Conservation (phyloP, 2,888 invertebrate genomes). For the Heliconius hortense region DNA sequence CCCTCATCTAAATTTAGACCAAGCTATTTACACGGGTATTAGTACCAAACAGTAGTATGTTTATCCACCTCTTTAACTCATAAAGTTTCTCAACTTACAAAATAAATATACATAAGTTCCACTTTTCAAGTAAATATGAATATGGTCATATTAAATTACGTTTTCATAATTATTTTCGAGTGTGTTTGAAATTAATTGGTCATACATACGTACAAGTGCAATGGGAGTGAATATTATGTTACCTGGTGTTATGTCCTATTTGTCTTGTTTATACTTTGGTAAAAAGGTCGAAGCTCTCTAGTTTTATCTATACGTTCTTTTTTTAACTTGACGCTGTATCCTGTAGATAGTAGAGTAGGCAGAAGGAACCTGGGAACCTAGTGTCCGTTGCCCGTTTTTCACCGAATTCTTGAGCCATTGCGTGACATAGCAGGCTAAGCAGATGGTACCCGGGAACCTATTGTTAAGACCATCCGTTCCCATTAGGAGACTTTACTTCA, state of each 20-base stretch:
- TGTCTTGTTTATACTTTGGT: neutral
- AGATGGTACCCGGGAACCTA: neutral
- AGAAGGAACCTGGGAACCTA: no score
- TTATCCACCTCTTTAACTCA: conserved; percentile 40
- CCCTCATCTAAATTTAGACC: conserved; percentile 35
- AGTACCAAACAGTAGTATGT: conserved; percentile 39
- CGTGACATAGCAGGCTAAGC: no score
- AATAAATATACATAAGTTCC: conserved; percentile 38
- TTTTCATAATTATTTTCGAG: conserved; percentile 34
- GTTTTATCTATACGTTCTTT: no score
- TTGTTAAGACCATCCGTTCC: neutral
- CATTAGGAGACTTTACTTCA: neutral
- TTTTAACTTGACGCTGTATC: neutral
- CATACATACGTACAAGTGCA: conserved; percentile 15
- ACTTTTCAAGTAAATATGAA: conserved; percentile 38
- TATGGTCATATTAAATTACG: conserved; percentile 39
- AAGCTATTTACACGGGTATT: conserved; percentile 36
- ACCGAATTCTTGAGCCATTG: no score
- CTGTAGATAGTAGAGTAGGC: neutral
- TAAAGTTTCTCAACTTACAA: conserved; percentile 41
- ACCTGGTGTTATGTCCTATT: neutral
- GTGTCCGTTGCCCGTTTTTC: no score
- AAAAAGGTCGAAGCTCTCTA: no score
- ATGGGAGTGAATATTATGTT: conserved; percentile 28
- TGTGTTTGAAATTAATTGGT: conserved; percentile 38